Evolutionary conservation across 2,113 vertebrate genomes (phyloP).

Genomic region (Hyaena hyaena): DNA sequence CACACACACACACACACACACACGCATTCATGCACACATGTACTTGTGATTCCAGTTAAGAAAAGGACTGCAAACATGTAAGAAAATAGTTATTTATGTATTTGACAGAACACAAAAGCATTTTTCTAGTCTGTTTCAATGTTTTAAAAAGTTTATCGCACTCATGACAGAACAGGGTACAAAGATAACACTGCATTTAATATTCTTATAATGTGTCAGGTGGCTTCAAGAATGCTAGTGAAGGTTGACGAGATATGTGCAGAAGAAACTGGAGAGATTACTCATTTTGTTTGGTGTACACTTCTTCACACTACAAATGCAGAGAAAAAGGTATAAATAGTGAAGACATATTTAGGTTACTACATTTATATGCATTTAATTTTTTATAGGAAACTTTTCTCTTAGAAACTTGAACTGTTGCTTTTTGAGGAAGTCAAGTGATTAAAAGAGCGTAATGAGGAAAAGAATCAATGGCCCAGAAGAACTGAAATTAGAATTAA

Average conservation of each 20-base stretch:
- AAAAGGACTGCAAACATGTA: background rate
- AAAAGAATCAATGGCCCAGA: conserved; percentile 83
- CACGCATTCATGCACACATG: background rate
- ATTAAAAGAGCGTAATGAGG: conserved; percentile 83
- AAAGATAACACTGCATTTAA: background rate
- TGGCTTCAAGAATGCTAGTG: background rate
- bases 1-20: background rate
- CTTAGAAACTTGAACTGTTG: conserved; percentile 60
- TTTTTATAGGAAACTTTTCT: conserved; percentile 61
- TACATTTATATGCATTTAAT: conserved; percentile 30
- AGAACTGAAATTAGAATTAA: conserved; percentile 84
- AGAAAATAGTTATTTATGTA: background rate
- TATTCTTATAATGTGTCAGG: background rate
- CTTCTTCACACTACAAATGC: background rate
- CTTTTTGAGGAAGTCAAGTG: conserved; percentile 73
- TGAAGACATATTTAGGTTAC: conserved; percentile 10
- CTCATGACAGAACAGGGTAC: background rate
- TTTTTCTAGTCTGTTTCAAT: background rate
- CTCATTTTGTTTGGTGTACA: background rate
- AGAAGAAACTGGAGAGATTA: background rate
- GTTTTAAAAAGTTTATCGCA: background rate
- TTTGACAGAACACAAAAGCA: background rate
- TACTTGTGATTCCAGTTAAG: background rate
- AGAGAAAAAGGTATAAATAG: background rate
- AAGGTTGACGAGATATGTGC: background rate